Percentiles rank a stretch among this genome's conserved stretches.
Conservation (phyloP, 2,113 vertebrate genomes). For the Lepus timidus region DNA sequence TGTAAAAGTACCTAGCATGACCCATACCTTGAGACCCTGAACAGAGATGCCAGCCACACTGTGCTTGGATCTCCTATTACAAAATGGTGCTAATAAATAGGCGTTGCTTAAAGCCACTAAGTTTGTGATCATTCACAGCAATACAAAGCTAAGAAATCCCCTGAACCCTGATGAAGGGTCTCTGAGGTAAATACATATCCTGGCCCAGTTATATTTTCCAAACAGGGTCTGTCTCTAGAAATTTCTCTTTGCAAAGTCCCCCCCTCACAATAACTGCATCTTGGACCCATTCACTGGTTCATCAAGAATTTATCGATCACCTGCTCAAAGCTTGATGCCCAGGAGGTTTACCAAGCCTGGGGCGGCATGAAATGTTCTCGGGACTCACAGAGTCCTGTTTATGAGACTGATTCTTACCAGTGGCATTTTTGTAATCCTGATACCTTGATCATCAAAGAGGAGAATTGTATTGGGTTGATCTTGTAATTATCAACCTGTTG, state of each 20-base stretch:
- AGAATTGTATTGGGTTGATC: neutral
- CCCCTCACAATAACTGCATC: neutral
- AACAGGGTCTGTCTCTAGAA: neutral
- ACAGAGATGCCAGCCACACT: neutral
- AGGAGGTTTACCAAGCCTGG: neutral
- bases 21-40: neutral
- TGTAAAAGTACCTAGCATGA: neutral
- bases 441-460: neutral
- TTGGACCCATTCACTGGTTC: neutral
- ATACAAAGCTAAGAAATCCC: neutral
- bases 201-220: neutral
- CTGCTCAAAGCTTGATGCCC: neutral
- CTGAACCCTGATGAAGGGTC: neutral
- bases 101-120: neutral
- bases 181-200: neutral
- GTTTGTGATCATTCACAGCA: neutral
- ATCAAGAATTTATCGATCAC: neutral
- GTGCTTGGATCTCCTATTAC: neutral
- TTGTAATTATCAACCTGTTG: neutral
- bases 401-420: neutral
- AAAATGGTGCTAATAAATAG: constrained; percentile 3
- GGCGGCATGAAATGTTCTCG: neutral
- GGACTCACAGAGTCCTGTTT: neutral
- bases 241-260: constrained; percentile 1
- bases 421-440: neutral